These are phyloP conservation scores for Opisthocomus hoazin DNA, from an alignment of 2,113 vertebrate species.

Conservation along the genomic window DNA sequence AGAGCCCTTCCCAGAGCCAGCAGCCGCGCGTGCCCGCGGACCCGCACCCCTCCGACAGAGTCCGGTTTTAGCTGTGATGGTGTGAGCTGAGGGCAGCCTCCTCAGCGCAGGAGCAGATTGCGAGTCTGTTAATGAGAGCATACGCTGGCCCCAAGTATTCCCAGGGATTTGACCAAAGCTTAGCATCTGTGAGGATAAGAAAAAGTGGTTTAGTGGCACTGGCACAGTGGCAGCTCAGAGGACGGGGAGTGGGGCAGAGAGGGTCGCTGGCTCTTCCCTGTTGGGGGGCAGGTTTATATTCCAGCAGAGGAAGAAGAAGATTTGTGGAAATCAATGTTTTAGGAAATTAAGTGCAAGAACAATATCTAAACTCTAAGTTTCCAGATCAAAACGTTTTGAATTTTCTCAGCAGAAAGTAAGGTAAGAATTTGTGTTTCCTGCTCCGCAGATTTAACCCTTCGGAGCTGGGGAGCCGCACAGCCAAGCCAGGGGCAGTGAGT, in stretches of 20 bases:
- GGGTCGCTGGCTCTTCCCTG: neutral
- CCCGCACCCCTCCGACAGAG: fast-evolving
- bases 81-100: conserved; percentile 14
- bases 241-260: neutral
- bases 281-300: neutral
- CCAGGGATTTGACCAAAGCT: conserved; percentile 42
- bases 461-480: neutral
- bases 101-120: conserved; percentile 26
- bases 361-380: neutral
- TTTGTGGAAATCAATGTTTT: neutral
- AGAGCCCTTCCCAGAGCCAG: neutral
- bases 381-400: neutral
- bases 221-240: neutral
- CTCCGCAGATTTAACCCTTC: neutral
- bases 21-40: neutral
- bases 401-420: neutral
- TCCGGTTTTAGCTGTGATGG: neutral
- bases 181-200: conserved; percentile 20
- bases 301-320: neutral
- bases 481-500: neutral
- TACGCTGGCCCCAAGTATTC: neutral
- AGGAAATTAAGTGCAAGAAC: neutral
- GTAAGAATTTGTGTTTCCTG: neutral
- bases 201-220: neutral
- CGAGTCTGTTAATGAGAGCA: neutral